Evolutionary conservation across 2,888 invertebrate species (phyloP).

Genomic region (Nymphalis polychloros): DNA sequence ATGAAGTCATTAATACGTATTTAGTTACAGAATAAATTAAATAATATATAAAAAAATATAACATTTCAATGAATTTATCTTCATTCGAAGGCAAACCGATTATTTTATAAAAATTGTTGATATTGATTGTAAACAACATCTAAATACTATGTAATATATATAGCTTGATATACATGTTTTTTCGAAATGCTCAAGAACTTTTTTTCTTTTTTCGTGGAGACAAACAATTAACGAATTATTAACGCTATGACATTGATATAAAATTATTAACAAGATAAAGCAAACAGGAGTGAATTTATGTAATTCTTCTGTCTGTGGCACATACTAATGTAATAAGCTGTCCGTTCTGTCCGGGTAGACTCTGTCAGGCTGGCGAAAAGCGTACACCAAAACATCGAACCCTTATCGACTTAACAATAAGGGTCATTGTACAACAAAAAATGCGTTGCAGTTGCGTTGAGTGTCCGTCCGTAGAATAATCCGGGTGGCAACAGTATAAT

Average conservation of each 20-base stretch:
- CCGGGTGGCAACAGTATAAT: conserved; percentile 72
- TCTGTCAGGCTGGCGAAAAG: conserved; percentile 20
- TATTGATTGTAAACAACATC: background rate
- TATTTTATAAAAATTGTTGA: background rate
- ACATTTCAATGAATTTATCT: too few species aligned
- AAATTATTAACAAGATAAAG: background rate
- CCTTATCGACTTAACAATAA: conserved; percentile 21
- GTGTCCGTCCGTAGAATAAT: conserved; percentile 45
- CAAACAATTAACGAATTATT: too few species aligned
- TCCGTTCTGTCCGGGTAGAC: conserved; percentile 22
- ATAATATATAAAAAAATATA: too few species aligned
- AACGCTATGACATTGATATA: too few species aligned
- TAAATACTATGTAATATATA: too few species aligned
- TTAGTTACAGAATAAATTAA: too few species aligned
- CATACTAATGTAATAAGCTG: conserved; percentile 18
- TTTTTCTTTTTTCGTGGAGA: too few species aligned
- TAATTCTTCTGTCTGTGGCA: conserved; percentile 32
- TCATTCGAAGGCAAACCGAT: background rate
- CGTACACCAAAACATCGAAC: conserved; percentile 15
- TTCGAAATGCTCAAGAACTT: too few species aligned
- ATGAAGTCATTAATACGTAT: too few species aligned
- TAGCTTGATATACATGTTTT: too few species aligned
- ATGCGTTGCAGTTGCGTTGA: conserved; percentile 11
- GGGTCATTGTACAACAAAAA: conserved; percentile 17
- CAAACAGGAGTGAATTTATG: background rate